phyloP scores from a whole-genome alignment of 2,113 vertebrate genomes.

The Lanius ludovicianus region DNA sequence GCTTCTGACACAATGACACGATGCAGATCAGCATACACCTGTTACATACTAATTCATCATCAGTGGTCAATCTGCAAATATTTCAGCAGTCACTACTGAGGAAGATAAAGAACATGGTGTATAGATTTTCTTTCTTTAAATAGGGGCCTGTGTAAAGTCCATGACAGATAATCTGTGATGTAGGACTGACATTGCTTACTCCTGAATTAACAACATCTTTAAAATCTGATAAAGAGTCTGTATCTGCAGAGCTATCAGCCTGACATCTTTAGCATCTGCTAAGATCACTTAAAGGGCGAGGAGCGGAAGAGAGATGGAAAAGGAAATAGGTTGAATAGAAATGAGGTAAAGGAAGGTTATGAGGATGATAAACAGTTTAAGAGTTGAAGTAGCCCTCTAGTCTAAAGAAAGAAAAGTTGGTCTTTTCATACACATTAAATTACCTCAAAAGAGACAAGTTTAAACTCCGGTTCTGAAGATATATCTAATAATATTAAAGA shows the following conservation, averaged over 20 bases:
- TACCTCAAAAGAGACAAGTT: slow-evolving; percentile 10
- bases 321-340: background rate
- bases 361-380: background rate
- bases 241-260: background rate
- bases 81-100: background rate
- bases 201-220: slow-evolving; percentile 9
- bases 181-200: background rate
- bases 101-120: slow-evolving; percentile 21
- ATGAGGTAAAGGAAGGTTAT: background rate
- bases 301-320: background rate
- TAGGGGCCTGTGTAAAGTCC: background rate
- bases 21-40: background rate
- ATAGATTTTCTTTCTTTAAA: slow-evolving; percentile 55
- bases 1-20: background rate
- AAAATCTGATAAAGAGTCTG: background rate
- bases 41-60: slow-evolving; percentile 23
- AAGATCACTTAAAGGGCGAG: background rate
- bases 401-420: background rate
- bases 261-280: background rate
- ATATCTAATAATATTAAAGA: slow-evolving; percentile 1
- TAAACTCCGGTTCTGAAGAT: slow-evolving; percentile 6
- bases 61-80: slow-evolving; percentile 1
- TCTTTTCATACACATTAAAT: background rate
- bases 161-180: slow-evolving; percentile 30
- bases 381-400: background rate